These are phyloP conservation scores for Brachyptera putata DNA, from an alignment of 2,888 invertebrate species.

Conservation along the genomic window DNA sequence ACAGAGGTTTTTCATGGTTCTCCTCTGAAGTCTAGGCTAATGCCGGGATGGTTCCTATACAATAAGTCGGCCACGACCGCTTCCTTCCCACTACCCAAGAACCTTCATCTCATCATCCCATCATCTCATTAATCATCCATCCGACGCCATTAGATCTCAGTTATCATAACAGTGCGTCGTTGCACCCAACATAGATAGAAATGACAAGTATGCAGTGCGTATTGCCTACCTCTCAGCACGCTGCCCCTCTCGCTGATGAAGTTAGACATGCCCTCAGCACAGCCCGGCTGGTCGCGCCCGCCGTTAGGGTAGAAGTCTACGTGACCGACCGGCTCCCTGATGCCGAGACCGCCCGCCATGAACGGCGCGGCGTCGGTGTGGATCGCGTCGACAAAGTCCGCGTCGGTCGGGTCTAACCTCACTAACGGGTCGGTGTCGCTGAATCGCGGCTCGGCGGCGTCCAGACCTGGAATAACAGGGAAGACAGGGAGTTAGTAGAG, in stretches of 20 bases:
- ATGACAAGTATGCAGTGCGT: no score
- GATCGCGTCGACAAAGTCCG: constrained; percentile 82
- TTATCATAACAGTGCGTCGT: no score
- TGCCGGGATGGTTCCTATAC: no score
- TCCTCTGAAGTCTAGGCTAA: no score
- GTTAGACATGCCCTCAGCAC: constrained; percentile 55
- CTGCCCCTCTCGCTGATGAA: constrained; percentile 62
- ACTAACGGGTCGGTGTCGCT: constrained; percentile 74
- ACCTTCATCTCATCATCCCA: no score
- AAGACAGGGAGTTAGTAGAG: neutral
- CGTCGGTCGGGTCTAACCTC: constrained; percentile 80
- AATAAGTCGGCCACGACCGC: no score
- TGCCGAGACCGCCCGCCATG: constrained; percentile 72
- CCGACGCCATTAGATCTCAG: no score
- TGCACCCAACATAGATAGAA: no score
- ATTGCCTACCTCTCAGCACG: constrained; percentile 56
- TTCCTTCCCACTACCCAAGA: no score
- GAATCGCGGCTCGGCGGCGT: constrained; percentile 91
- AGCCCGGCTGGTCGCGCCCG: constrained; percentile 74
- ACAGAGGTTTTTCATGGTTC: no score
- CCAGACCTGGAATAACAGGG: constrained; percentile 61
- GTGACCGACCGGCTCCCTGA: constrained; percentile 77
- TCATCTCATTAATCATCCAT: no score
- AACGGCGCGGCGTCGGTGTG: constrained; percentile 82
- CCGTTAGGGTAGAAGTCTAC: constrained; percentile 92